These are phyloP conservation scores for Pelecanus crispus DNA, from an alignment of 2,113 vertebrate genomes.

Conservation along the genomic window DNA sequence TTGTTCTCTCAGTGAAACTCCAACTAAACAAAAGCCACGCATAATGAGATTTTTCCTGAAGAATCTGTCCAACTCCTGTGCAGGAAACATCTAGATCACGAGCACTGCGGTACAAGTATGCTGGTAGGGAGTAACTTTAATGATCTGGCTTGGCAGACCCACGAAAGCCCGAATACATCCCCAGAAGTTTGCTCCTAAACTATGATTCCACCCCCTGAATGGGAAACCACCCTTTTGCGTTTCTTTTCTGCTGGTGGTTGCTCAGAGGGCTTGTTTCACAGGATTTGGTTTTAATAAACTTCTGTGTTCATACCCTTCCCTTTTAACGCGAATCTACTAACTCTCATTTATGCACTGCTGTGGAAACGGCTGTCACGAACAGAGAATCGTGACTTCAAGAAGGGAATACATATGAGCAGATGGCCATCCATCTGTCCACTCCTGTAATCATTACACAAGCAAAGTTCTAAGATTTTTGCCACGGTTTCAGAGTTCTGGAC, in stretches of 20 bases:
- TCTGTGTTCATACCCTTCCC: neutral
- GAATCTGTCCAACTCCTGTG: neutral
- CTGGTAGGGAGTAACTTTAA: neutral
- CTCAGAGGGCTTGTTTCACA: neutral
- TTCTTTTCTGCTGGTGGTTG: neutral
- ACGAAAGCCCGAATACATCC: neutral
- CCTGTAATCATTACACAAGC: neutral
- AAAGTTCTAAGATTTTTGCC: neutral
- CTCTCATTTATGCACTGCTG: neutral
- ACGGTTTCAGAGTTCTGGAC: neutral
- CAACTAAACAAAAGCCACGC: neutral
- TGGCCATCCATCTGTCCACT: neutral
- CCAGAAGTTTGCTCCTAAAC: neutral
- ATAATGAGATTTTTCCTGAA: neutral
- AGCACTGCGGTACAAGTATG: neutral
- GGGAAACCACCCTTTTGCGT: neutral
- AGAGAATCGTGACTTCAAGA: neutral
- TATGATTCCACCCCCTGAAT: neutral
- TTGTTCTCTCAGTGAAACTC: neutral
- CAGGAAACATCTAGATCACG: neutral
- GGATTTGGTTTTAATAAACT: neutral
- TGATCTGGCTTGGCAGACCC: neutral
- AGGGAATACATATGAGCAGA: neutral
- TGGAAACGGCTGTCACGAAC: neutral
- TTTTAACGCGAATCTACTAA: neutral